Evolutionary conservation across 2,888 invertebrate species (phyloP).

Genomic region (Athetis lepigone): DNA sequence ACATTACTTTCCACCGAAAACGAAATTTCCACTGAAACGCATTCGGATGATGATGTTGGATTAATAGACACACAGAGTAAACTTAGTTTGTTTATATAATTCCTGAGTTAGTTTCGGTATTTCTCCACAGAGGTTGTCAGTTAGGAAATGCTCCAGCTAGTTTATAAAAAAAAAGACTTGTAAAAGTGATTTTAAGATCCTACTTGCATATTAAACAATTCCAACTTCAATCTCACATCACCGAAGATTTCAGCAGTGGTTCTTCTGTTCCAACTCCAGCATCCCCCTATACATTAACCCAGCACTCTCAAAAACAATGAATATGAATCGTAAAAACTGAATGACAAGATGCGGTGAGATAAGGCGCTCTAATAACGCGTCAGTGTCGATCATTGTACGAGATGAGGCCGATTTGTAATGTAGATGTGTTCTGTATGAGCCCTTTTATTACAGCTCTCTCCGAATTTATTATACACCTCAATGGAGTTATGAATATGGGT

Average conservation of each 20-base stretch:
- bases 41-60: too few relatives aligned
- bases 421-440: constrained; percentile 59
- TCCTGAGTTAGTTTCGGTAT: too few relatives aligned
- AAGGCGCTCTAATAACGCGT: constrained; percentile 80
- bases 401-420: constrained; percentile 66
- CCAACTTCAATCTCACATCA: too few relatives aligned
- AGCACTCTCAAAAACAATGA: constrained; percentile 85
- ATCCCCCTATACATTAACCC: constrained; percentile 51
- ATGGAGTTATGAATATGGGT: constrained; percentile 66
- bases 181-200: too few relatives aligned
- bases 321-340: constrained; percentile 80
- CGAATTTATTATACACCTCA: constrained; percentile 64
- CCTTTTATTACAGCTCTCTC: constrained; percentile 59
- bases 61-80: too few relatives aligned
- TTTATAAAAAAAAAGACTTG: too few relatives aligned
- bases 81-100: too few relatives aligned
- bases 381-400: constrained; percentile 61
- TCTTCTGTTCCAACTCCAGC: constrained; percentile 49
- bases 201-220: too few relatives aligned
- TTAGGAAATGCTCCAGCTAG: too few relatives aligned
- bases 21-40: too few relatives aligned
- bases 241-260: constrained; percentile 12
- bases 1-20: too few relatives aligned
- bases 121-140: too few relatives aligned
- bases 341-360: constrained; percentile 83